Conservation (phyloP, 92 coral and sea anemone species). For the Epizoanthus scotinus region DNA sequence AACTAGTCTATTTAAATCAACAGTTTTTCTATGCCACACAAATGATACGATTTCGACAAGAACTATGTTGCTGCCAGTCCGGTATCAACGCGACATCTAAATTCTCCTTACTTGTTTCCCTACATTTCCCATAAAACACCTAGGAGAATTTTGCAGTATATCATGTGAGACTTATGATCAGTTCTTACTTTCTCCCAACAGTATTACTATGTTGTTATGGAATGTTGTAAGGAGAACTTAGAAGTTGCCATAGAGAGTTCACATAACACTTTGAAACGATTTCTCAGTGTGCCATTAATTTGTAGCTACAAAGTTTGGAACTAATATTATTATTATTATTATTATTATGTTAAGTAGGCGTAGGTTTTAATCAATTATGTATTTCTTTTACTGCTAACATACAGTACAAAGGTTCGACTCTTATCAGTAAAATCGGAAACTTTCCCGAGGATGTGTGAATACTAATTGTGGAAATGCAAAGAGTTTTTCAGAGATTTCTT, state of each 20-base stretch:
- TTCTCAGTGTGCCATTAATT: neutral
- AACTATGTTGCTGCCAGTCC: too few species aligned
- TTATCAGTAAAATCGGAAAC: neutral
- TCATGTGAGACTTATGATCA: neutral
- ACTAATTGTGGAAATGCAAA: neutral
- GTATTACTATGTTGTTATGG: neutral
- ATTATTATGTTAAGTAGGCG: neutral
- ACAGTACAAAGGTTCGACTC: neutral
- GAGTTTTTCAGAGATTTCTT: neutral
- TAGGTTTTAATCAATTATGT: neutral
- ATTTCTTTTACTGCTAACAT: neutral
- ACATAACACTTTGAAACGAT: too few species aligned
- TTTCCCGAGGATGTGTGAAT: slow-evolving; percentile 7
- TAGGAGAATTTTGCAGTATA: too few species aligned
- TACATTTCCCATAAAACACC: neutral
- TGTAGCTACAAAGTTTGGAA: neutral
- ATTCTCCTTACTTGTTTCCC: neutral
- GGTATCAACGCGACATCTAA: neutral
- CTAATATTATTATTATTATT: too few species aligned
- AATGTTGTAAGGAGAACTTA: neutral
- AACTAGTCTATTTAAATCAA: too few species aligned
- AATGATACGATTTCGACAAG: too few species aligned
- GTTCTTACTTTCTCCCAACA: neutral
- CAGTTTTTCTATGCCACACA: too few species aligned
- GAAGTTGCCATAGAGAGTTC: neutral